A percentile compares a stretch with the other conserved stretches of the same genome.
These are phyloP conservation scores for Marmota flaviventris DNA, from an alignment of 2,113 vertebrate genomes.

Conservation along the genomic window DNA sequence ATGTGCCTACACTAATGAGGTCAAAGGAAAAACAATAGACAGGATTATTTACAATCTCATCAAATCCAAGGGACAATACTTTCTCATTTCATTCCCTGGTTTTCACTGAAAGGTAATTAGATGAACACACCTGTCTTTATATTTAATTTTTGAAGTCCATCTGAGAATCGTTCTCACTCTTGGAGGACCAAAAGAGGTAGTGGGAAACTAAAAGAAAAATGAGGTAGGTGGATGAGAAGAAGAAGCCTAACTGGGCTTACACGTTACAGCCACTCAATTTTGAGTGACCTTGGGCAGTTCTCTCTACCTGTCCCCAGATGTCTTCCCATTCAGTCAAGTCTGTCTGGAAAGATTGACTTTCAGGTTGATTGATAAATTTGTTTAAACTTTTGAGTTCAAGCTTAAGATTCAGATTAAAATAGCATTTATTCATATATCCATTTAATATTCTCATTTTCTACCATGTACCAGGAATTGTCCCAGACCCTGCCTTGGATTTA, in stretches of 20 bases:
- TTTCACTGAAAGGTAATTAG: background rate
- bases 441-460: constrained; percentile 51
- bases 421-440: background rate
- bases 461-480: background rate
- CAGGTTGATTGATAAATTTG: background rate
- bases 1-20: background rate
- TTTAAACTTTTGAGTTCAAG: constrained; percentile 26
- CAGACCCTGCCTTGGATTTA: constrained; percentile 14
- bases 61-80: background rate
- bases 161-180: constrained; percentile 45
- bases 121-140: background rate
- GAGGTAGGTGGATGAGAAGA: background rate
- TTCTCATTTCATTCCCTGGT: background rate
- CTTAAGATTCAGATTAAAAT: constrained; percentile 50
- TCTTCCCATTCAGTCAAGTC: background rate
- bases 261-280: background rate
- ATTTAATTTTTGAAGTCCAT: background rate
- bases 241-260: background rate
- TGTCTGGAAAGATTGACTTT: constrained; percentile 30
- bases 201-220: background rate
- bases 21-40: background rate
- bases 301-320: background rate
- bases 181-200: constrained; percentile 38
- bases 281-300: background rate
- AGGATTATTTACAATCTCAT: background rate